A percentile compares a stretch with the other conserved stretches of the same genome.
Conservation (phyloP, 2,888 invertebrate species). For the Philaethria dido region DNA sequence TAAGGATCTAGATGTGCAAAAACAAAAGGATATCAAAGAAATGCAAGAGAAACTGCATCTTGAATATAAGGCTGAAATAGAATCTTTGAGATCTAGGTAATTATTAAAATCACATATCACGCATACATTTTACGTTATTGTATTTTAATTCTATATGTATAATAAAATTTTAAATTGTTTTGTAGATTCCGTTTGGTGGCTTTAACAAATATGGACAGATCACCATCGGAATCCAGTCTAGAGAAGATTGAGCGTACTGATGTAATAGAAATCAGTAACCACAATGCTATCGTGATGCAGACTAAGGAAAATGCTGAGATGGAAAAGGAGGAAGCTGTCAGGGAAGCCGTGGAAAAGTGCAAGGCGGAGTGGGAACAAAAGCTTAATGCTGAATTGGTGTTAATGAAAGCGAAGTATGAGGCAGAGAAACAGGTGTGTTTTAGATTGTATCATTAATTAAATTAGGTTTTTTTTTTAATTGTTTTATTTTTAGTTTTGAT, state of each 20-base stretch:
- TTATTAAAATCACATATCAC: neutral
- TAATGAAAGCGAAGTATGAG: conserved; percentile 74
- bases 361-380: conserved; percentile 85
- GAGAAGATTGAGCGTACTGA: conserved; percentile 89
- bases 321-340: conserved; percentile 82
- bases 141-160: neutral
- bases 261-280: conserved; percentile 85
- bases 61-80: conserved; percentile 91
- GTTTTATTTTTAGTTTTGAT: too few species aligned
- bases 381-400: conserved; percentile 55
- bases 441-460: neutral
- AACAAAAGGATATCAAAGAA: conserved; percentile 86
- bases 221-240: conserved; percentile 90
- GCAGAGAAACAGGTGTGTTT: conserved; percentile 78
- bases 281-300: conserved; percentile 87
- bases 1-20: conserved; percentile 72
- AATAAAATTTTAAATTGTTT: neutral
- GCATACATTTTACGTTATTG: neutral
- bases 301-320: conserved; percentile 87
- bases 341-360: conserved; percentile 79
- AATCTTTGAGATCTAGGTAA: conserved; percentile 87
- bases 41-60: conserved; percentile 87
- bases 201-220: conserved; percentile 88
- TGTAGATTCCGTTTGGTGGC: conserved; percentile 89
- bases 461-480: neutral